Base-by-base conservation (phyloP, 2,888 invertebrate species). In the Apodemia zela region DNA sequence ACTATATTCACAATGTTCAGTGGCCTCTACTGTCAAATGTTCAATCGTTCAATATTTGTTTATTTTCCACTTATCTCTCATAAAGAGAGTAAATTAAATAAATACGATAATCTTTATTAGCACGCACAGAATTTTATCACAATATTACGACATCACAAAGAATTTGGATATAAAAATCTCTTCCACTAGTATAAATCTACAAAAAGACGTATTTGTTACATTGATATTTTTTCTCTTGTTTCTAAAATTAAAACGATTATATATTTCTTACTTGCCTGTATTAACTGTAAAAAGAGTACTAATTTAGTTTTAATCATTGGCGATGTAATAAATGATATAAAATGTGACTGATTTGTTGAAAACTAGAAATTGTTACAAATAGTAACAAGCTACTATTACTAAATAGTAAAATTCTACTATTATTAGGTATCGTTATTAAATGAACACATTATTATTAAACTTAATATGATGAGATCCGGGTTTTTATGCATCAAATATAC, bases 141-240 rank as follows among this genome's bases (percentile, higher is more conserved):
- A 79, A 86, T 89, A 89, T 82, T 82, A 88, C 42, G 42, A 42
- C 90, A 91, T 90, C 91, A 91, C 91, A 91, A 89, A 89, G 85
- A 91, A 91, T 91, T 91, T 91, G 83, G 90, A 89, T 84, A 85
- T 85, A 88, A 90, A 90, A 89, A 91, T 88, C 88, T 80, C 87
- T 85, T 87, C 83, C 82, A 85, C 84, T 87, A 84, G 81, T 84
- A 81, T 73, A 85, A 87, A 87, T 82, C 87, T 84, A 82, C 82
- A 79, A 90, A 90, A 87, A 87, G 87, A 85, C 89, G 87, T 90
- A 79, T 84, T 78, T 79, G 81, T 82, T 89, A 89, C 87, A 89
- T 91, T 74, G 78, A 87, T 85, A 81, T 85, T 85, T 78, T 42
- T 87, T 87, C 87, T 82, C 87, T 89, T 88, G 88, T 89, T 89